A percentile compares a stretch with the other conserved stretches of the same genome.
Conservation (phyloP, 2,797 vertebrate genomes). For the Anguilla pacifica region DNA sequence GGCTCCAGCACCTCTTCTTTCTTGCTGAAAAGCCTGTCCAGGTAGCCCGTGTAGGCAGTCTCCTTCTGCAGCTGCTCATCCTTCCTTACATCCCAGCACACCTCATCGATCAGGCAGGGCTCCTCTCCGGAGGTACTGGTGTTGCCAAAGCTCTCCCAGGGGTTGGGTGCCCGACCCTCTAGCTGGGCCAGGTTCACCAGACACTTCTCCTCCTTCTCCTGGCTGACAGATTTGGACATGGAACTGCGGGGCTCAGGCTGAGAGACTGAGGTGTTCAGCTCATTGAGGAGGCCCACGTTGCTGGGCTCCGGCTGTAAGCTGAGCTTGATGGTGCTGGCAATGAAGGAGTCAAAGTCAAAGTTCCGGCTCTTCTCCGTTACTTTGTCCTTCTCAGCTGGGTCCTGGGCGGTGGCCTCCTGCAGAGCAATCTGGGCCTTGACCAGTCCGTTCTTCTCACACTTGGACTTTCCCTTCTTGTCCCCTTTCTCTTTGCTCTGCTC, state of each 20-base stretch:
- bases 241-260: slow-evolving; percentile 84
- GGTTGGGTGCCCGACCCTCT: slow-evolving; percentile 77
- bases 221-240: slow-evolving; percentile 91
- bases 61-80: slow-evolving; percentile 88
- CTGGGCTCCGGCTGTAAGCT: slow-evolving; percentile 88
- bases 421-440: slow-evolving; percentile 95
- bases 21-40: slow-evolving; percentile 94
- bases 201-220: slow-evolving; percentile 96
- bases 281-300: slow-evolving; percentile 88
- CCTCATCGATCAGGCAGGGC: slow-evolving; percentile 86
- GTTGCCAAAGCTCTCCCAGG: slow-evolving; percentile 84
- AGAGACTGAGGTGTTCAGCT: slow-evolving; percentile 92
- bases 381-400: slow-evolving; percentile 83
- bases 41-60: slow-evolving; percentile 90
- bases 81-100: slow-evolving; percentile 86
- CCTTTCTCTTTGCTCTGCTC: slow-evolving; percentile 96
- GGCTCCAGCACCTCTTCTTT: slow-evolving; percentile 81
- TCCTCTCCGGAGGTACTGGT: slow-evolving; percentile 73
- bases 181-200: slow-evolving; percentile 94
- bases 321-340: slow-evolving; percentile 94
- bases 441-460: slow-evolving; percentile 96
- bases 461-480: slow-evolving; percentile 94
- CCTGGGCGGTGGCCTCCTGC: slow-evolving; percentile 85
- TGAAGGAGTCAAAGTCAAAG: slow-evolving; percentile 98
- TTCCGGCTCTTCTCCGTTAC: slow-evolving; percentile 82